Evolutionary conservation across 2,797 vertebrate genomes (phyloP).

Genomic region (Hephaestus fuliginosus): DNA sequence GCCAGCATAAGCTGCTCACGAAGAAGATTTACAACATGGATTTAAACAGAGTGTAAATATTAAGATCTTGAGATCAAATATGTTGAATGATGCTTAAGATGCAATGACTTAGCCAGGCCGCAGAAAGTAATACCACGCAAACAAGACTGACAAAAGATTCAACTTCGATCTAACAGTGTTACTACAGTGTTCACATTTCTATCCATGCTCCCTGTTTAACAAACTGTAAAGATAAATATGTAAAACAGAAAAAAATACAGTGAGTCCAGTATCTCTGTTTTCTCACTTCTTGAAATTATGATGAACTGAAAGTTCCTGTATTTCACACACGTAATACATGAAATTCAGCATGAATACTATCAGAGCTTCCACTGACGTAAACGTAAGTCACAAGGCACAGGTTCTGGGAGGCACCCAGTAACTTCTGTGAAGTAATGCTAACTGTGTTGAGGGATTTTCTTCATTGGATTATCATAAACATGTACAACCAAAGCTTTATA

Average conservation of each 20-base stretch:
- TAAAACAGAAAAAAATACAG: not conserved
- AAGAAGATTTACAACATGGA: constrained; percentile 47
- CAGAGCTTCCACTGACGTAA: constrained; percentile 28
- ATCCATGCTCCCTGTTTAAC: not conserved
- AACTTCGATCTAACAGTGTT: not conserved
- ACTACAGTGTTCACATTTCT: not conserved
- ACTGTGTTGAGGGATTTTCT: constrained; percentile 8
- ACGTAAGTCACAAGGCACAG: constrained; percentile 30
- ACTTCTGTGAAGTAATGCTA: constrained; percentile 13
- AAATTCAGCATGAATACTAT: constrained; percentile 30
- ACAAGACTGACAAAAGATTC: not conserved
- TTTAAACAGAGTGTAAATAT: constrained; percentile 36
- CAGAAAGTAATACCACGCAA: not conserved
- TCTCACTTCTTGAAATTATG: constrained; percentile 14
- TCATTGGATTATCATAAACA: constrained; percentile 5
- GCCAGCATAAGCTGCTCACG: constrained; percentile 45
- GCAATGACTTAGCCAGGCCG: not conserved
- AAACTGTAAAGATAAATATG: not conserved
- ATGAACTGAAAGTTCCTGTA: constrained; percentile 58
- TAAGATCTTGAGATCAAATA: constrained; percentile 17
- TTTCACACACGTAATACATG: constrained; percentile 38
- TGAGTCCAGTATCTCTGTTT: not conserved
- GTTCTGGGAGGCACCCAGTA: constrained; percentile 1
- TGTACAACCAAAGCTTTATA: not conserved
- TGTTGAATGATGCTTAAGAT: constrained; percentile 10